These are phyloP conservation scores for Drosophila tsacasi DNA, from an alignment of 1,140 invertebrate species.

Conservation along the genomic window DNA sequence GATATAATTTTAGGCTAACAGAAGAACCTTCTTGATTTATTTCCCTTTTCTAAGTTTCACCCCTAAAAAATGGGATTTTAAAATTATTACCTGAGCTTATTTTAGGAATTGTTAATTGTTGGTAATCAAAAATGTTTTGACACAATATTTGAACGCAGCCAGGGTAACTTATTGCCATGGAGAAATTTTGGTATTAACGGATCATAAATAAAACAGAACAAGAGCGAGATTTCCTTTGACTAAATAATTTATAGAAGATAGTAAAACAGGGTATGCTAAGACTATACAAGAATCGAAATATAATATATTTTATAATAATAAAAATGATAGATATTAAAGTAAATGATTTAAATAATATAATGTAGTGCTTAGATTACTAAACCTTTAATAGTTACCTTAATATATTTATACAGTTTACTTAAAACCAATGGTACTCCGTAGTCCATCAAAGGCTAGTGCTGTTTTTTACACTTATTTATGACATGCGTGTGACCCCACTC, in stretches of 20 bases:
- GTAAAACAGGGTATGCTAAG: not conserved
- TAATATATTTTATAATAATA: too few species aligned
- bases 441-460: slow-evolving; percentile 17
- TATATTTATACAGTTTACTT: not conserved
- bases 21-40: slow-evolving; percentile 13
- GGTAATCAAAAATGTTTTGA: slow-evolving; percentile 54
- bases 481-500: slow-evolving; percentile 61
- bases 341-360: not conserved
- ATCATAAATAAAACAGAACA: slow-evolving; percentile 66
- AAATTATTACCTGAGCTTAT: slow-evolving; percentile 41
- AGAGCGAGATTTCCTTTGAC: slow-evolving; percentile 11
- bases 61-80: slow-evolving; percentile 11
- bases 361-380: not conserved
- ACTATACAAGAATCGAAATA: not conserved
- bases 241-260: slow-evolving; percentile 2
- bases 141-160: slow-evolving; percentile 24
- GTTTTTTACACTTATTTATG: slow-evolving; percentile 47
- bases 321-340: too few species aligned
- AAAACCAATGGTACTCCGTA: slow-evolving; percentile 13
- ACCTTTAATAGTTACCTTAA: not conserved
- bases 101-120: slow-evolving; percentile 51
- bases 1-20: slow-evolving; percentile 7
- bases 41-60: not conserved
- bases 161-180: slow-evolving; percentile 56
- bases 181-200: slow-evolving; percentile 69